phyloP scores from a whole-genome alignment of 2,113 vertebrate species.

The Dromaius novaehollandiae region DNA sequence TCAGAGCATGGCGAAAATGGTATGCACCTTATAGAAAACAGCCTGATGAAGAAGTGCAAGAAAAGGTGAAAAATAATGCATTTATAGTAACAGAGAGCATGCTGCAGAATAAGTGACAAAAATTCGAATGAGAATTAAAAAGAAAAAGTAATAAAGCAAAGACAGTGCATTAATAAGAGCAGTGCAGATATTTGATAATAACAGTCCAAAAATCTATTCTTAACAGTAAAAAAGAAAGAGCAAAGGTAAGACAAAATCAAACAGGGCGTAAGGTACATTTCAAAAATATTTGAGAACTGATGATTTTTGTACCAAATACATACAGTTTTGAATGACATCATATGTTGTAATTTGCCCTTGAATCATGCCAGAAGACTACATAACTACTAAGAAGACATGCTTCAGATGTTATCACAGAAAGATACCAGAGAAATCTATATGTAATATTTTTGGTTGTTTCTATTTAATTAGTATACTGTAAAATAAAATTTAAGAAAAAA shows the following conservation, averaged over 20 bases:
- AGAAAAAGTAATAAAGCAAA: not conserved
- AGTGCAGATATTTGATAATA: not conserved
- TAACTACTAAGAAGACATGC: not conserved
- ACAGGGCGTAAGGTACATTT: not conserved
- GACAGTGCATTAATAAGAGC: not conserved
- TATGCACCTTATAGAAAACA: not conserved
- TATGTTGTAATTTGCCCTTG: not conserved
- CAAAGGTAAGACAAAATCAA: not conserved
- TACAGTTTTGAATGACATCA: not conserved
- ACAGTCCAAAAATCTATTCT: not conserved
- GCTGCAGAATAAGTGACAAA: not conserved
- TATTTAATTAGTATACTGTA: conserved; percentile 37
- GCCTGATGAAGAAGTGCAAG: not conserved
- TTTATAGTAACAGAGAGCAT: not conserved
- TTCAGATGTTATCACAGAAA: conserved; percentile 22
- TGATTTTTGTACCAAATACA: not conserved
- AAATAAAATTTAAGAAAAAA: not conserved
- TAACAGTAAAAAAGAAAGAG: not conserved
- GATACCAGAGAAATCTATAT: not conserved
- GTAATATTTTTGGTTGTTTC: not conserved
- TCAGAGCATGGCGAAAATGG: not conserved
- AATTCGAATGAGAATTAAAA: not conserved
- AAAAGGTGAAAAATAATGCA: not conserved
- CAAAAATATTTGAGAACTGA: not conserved
- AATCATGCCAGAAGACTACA: not conserved